Evolutionary conservation across 2,113 vertebrate genomes (phyloP).

Genomic region (Agelaius phoeniceus): DNA sequence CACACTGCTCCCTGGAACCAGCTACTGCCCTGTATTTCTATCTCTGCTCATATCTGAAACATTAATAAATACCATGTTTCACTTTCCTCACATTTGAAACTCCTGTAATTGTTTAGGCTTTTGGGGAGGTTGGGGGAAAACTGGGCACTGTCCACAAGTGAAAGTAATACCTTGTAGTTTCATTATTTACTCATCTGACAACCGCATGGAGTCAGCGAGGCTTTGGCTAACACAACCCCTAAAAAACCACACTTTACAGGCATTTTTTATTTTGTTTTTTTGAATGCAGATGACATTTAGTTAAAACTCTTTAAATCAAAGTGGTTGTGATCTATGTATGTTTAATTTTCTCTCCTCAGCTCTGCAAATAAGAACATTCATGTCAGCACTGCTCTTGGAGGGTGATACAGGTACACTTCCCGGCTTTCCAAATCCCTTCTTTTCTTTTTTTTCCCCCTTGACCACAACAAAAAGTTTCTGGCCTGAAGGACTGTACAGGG

Average conservation of each 20-base stretch:
- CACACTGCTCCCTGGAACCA: neutral
- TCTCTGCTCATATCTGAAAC: neutral
- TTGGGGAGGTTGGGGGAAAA: conserved; percentile 35
- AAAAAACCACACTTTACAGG: neutral
- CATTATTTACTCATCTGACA: conserved; percentile 33
- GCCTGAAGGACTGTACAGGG: conserved; percentile 9
- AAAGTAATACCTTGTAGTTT: conserved; percentile 32
- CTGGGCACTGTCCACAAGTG: conserved; percentile 25
- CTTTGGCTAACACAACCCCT: neutral
- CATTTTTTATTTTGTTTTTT: neutral
- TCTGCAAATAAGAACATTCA: conserved; percentile 1
- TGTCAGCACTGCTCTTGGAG: neutral
- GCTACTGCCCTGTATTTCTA: neutral
- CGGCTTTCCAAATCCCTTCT: neutral
- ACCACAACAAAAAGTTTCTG: conserved; percentile 59
- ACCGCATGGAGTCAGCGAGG: neutral
- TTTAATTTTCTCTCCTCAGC: conserved; percentile 37
- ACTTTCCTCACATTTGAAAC: conserved; percentile 47
- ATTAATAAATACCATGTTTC: conserved; percentile 16
- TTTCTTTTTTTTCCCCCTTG: neutral
- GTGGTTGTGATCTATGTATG: neutral
- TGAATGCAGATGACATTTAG: neutral
- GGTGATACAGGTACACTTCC: neutral
- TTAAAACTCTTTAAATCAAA: conserved; percentile 35
- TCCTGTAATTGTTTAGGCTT: conserved; percentile 8